These are phyloP conservation scores for Pocillopora verrucosa DNA, from an alignment of 64 coral and sea anemone species.

Conservation along the genomic window DNA sequence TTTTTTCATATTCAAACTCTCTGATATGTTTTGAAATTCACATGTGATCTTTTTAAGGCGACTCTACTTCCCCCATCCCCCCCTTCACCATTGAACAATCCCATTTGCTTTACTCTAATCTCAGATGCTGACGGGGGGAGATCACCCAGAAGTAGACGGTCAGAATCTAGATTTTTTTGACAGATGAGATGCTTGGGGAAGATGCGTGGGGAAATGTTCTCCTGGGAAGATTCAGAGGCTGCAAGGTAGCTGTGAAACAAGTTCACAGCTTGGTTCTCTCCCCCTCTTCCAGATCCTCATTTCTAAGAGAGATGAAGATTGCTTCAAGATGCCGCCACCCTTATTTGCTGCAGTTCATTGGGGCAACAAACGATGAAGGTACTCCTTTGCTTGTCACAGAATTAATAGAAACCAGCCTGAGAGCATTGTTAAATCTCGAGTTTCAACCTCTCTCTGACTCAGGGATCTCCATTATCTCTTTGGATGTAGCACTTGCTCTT, in stretches of 20 bases:
- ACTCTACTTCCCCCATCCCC: too few relatives aligned
- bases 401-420: slow-evolving; percentile 54
- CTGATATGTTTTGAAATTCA: too few relatives aligned
- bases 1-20: too few relatives aligned
- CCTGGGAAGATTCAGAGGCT: slow-evolving; percentile 23
- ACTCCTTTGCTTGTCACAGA: slow-evolving; percentile 49
- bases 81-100: too few relatives aligned
- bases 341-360: slow-evolving; percentile 31
- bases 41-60: too few relatives aligned
- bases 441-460: background rate
- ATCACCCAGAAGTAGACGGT: too few relatives aligned
- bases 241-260: slow-evolving; percentile 60
- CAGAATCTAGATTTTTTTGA: too few relatives aligned
- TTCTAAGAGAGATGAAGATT: background rate
- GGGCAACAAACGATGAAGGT: background rate
- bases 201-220: slow-evolving; percentile 52
- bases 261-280: slow-evolving; percentile 2
- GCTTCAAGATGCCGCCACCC: background rate
- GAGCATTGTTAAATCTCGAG: background rate
- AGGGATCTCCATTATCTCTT: slow-evolving; percentile 22
- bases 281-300: background rate
- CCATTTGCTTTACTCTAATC: too few relatives aligned
- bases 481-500: slow-evolving; percentile 33
- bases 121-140: too few relatives aligned
- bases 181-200: background rate